Evolutionary conservation across 1,140 invertebrate species (phyloP).

Genomic region (Callitettix versicolor): DNA sequence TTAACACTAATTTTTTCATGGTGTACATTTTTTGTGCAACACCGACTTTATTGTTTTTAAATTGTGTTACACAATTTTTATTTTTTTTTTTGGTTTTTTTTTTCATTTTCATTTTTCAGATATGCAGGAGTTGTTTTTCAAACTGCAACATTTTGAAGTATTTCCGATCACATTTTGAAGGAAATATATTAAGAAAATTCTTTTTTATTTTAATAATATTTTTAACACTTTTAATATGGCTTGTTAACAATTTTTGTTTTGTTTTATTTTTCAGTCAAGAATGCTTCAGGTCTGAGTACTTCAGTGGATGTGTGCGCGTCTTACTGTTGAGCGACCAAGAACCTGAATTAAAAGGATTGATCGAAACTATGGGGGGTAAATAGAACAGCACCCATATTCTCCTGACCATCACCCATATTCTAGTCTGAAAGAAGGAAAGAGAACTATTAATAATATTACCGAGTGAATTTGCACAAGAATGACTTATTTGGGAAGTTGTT

Average conservation of each 20-base stretch:
- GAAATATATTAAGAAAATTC: neutral
- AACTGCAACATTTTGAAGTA: neutral
- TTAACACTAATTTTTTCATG: too few species aligned
- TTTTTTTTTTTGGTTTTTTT: too few species aligned
- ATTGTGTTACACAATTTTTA: too few species aligned
- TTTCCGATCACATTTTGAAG: neutral
- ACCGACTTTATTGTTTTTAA: too few species aligned
- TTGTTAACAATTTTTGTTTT: slow-evolving; percentile 9
- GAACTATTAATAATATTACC: slow-evolving; percentile 20
- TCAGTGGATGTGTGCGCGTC: slow-evolving; percentile 49
- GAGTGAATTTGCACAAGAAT: slow-evolving; percentile 17
- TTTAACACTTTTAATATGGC: neutral
- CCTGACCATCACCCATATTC: slow-evolving; percentile 10
- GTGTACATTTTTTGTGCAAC: too few species aligned
- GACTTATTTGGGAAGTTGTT: slow-evolving; percentile 18
- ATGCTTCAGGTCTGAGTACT: slow-evolving; percentile 50
- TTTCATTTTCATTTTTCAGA: slow-evolving; percentile 13
- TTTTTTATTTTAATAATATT: neutral
- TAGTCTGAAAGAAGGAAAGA: slow-evolving; percentile 22
- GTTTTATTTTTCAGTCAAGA: slow-evolving; percentile 37
- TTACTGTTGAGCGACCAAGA: slow-evolving; percentile 46
- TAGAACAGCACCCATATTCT: slow-evolving; percentile 16
- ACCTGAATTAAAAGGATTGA: slow-evolving; percentile 46
- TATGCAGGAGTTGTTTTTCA: neutral
- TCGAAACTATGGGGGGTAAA: slow-evolving; percentile 41